Percentiles rank a stretch among this genome's conserved stretches.
These are phyloP conservation scores for Dicentrarchus labrax DNA, from an alignment of 2,113 vertebrate species.

Conservation along the genomic window DNA sequence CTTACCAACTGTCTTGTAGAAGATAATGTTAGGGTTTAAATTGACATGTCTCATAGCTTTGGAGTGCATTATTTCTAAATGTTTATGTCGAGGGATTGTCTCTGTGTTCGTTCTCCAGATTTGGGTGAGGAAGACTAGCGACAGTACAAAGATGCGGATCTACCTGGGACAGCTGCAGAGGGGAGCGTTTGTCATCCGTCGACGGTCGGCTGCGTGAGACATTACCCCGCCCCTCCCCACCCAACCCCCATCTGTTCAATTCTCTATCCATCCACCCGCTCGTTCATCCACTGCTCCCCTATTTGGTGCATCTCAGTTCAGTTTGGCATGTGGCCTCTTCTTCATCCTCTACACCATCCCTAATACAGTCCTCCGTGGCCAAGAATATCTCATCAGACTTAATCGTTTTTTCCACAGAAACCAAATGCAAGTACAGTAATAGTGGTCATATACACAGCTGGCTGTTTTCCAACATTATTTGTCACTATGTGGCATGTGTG, in stretches of 20 bases:
- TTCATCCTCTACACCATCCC: neutral
- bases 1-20: neutral
- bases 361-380: slow-evolving; percentile 10
- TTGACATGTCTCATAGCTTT: neutral
- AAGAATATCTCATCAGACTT: slow-evolving; percentile 20
- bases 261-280: slow-evolving; percentile 22
- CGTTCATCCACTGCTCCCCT: slow-evolving; percentile 3
- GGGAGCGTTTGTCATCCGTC: slow-evolving; percentile 95
- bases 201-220: slow-evolving; percentile 92
- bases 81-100: neutral
- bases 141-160: slow-evolving; percentile 99
- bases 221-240: neutral
- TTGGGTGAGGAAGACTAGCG: slow-evolving; percentile 99
- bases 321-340: slow-evolving; percentile 29
- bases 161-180: slow-evolving; percentile 98
- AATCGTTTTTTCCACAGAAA: slow-evolving; percentile 26
- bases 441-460: neutral
- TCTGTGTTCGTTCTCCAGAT: slow-evolving; percentile 83
- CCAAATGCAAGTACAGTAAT: slow-evolving; percentile 24
- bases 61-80: neutral
- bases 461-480: slow-evolving; percentile 55
- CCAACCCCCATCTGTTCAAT: slow-evolving; percentile 34
- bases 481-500: slow-evolving; percentile 66
- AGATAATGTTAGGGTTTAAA: neutral
- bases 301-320: slow-evolving; percentile 10